Base-by-base conservation (phyloP, 2,113 vertebrate species). In the Albula goreensis region DNA sequence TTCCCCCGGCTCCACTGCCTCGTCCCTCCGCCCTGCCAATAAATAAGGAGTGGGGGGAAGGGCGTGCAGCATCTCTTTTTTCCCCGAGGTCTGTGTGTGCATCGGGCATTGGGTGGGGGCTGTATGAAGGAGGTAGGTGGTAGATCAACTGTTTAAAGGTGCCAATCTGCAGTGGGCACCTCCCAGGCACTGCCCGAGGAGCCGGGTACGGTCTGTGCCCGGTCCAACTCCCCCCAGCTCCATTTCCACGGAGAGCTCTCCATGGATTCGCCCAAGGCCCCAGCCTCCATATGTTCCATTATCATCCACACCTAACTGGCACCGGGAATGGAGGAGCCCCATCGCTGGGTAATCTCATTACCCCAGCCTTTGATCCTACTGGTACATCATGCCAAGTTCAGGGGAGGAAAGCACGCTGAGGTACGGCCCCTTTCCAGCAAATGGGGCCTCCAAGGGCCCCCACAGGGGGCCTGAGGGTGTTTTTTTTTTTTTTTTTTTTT, bases 241-340 rank as follows among this genome's bases (percentile, higher is more conserved):
- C 50, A 15, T 81, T 78, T 86, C 51, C 90, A 88, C 89, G 85
- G 85, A 84, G 83, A 41, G 31, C 31, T 41, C 31, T 41, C 83
- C 90, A 85, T 88, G 22, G 91, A 82, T 70, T 57, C 19, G 80
- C 77, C 90, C 89, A 50, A 51, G 89, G 90, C 90, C 91, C 80
- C 88, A 88, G 89, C 88, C 51, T 90, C 87, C 7, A 66, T 57
- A 86, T 85, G 89, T 81, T 90, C 19, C 78, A 80, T 53, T 90
- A 91, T 90, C 90, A 92, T 93, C 91, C 92, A 90, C 90, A 90
- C 88, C 92, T 80, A 74, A 81, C 86, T 63, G 88, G 90, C 88
- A 89, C 50, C 87, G 86, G 50, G 86, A 83, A 88, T 80, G 84
- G 51, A 89, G 88, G 50, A 57, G 86, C 85, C 82, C 85, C 50